Conservation (phyloP, 2,113 vertebrate genomes). For the Pogona vitticeps region DNA sequence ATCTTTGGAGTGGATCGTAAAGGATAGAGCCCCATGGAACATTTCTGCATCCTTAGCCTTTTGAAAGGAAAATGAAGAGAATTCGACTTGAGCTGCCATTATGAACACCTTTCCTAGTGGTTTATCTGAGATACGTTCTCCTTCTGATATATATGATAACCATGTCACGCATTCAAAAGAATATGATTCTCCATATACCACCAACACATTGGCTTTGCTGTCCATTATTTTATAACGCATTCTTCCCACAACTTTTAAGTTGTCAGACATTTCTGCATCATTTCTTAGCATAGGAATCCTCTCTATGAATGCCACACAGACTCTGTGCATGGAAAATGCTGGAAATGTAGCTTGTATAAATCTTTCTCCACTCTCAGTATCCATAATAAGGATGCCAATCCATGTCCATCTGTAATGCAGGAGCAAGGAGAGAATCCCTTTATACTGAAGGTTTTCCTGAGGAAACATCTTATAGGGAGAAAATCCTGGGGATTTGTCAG, state of each 20-base stretch:
- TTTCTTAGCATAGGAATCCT: neutral
- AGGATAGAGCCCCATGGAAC: neutral
- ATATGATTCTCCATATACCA: constrained; percentile 2
- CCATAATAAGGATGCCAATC: neutral
- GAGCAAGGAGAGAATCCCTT: neutral
- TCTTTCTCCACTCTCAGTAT: neutral
- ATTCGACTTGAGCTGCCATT: neutral
- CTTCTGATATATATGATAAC: neutral
- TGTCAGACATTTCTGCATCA: neutral
- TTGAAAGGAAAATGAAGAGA: neutral
- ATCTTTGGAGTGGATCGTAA: neutral
- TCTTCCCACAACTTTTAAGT: neutral
- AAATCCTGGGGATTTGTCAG: neutral
- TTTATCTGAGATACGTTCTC: neutral
- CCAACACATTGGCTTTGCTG: neutral
- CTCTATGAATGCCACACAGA: neutral
- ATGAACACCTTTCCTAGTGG: neutral
- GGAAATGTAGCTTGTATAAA: neutral
- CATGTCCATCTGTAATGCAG: constrained; percentile 6
- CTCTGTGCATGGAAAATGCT: neutral
- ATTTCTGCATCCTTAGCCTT: neutral
- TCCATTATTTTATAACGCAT: neutral
- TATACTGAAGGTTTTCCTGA: neutral
- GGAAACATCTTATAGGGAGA: neutral
- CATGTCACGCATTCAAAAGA: neutral